These are phyloP conservation scores for Leptopterna dolabrata DNA, from an alignment of 2,888 invertebrate species.

Conservation along the genomic window DNA sequence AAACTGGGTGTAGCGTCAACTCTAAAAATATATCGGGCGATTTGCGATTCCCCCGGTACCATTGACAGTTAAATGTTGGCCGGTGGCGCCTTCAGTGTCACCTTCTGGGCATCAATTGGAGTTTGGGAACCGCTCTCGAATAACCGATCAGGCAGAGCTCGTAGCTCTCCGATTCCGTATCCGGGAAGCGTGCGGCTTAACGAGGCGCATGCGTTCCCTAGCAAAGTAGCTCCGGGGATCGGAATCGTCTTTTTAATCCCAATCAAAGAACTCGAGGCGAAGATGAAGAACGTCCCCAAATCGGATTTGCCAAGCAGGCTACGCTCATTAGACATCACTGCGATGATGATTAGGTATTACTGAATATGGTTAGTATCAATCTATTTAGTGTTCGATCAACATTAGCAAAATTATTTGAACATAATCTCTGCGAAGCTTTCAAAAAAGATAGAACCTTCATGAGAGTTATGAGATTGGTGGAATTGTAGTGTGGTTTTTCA, in stretches of 20 bases:
- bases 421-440: too few species aligned
- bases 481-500: too few species aligned
- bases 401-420: too few species aligned
- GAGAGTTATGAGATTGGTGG: too few species aligned
- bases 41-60: conserved; percentile 20
- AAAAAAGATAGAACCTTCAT: too few species aligned
- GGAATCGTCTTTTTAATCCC: conserved; percentile 13
- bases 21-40: conserved; percentile 33
- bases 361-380: too few species aligned
- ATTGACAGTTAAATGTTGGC: conserved; percentile 43
- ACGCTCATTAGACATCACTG: not conserved
- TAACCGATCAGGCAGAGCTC: not conserved
- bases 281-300: not conserved
- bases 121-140: not conserved
- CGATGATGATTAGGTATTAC: too few species aligned
- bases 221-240: conserved; percentile 15
- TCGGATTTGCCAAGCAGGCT: not conserved
- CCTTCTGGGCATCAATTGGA: conserved; percentile 11
- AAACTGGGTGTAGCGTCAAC: conserved; percentile 16
- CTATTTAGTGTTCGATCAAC: too few species aligned
- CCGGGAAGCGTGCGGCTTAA: not conserved
- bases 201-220: conserved; percentile 35
- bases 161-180: not conserved
- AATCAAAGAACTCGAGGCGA: not conserved
- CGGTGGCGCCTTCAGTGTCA: conserved; percentile 38